These are phyloP conservation scores for Sarotherodon lohbergeri DNA, from an alignment of 2,113 vertebrate species.

Conservation along the genomic window DNA sequence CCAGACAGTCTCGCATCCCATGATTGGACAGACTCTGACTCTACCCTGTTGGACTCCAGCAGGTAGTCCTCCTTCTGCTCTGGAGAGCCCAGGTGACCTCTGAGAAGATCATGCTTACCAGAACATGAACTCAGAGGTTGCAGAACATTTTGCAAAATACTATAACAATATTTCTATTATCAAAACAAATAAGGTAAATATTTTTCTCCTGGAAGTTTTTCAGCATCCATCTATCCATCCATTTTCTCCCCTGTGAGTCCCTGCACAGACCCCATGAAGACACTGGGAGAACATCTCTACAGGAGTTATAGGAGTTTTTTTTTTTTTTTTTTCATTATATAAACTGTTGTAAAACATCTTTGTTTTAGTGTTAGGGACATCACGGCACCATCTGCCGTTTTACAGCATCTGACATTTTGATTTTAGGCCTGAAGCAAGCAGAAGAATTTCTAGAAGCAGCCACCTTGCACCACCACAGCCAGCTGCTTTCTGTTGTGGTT, in stretches of 20 bases:
- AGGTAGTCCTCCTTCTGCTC: not conserved
- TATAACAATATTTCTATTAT: not conserved
- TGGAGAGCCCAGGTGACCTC: not conserved
- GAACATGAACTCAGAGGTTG: not conserved
- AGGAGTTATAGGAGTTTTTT: rapidly evolving
- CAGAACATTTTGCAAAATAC: not conserved
- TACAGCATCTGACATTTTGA: not conserved
- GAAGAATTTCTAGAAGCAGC: not conserved
- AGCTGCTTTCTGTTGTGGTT: not conserved
- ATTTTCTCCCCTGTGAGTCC: not conserved
- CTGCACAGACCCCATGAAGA: too few species aligned
- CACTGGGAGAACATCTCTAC: not conserved
- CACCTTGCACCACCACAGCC: not conserved
- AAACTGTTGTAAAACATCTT: not conserved
- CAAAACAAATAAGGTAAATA: not conserved
- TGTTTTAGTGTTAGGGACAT: not conserved
- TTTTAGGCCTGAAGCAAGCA: not conserved
- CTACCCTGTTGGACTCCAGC: not conserved
- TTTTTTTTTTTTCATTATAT: not conserved
- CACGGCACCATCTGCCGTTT: not conserved
- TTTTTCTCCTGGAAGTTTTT: not conserved
- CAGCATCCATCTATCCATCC: not conserved
- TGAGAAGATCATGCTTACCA: not conserved
- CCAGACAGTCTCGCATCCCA: not conserved
- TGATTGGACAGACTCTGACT: not conserved